Percentiles rank a stretch among this genome's conserved stretches.
phyloP scores from a whole-genome alignment of 1,140 invertebrate genomes.

The Conus ventricosus region DNA sequence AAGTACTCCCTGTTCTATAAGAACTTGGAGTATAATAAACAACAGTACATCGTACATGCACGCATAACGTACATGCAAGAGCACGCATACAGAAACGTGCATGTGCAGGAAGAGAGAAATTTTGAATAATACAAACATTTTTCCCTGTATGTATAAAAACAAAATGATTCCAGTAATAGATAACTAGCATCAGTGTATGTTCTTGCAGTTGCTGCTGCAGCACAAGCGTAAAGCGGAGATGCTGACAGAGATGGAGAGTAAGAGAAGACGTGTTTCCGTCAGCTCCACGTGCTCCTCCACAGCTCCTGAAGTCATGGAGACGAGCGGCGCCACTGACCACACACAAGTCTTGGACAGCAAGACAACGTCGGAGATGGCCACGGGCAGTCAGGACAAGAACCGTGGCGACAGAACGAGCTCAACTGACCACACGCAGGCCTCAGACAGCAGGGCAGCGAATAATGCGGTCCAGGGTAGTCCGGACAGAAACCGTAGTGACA shows the following conservation, averaged over 20 bases:
- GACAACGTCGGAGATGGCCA: neutral
- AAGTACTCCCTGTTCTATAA: no score
- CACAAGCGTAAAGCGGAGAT: slow-evolving; percentile 45
- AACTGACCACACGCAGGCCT: neutral
- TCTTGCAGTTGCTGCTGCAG: slow-evolving; percentile 36
- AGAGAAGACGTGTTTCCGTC: slow-evolving; percentile 4
- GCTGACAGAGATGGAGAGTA: slow-evolving; percentile 42
- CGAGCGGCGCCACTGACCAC: neutral
- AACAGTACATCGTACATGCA: no score
- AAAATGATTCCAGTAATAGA: no score
- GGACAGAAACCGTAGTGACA: neutral
- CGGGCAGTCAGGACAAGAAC: neutral
- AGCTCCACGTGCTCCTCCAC: neutral
- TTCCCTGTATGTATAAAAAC: no score
- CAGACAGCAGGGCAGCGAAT: no score
- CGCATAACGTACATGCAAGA: no score
- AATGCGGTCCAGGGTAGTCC: no score
- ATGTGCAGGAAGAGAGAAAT: no score
- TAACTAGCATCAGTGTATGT: no score
- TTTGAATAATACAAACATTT: no score
- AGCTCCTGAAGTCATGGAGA: neutral
- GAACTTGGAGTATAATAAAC: no score
- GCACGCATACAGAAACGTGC: no score
- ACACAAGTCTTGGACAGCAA: neutral
- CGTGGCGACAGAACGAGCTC: neutral